Base-by-base conservation (phyloP, 2,797 vertebrate genomes). In the Oreonectes daqikongensis region DNA sequence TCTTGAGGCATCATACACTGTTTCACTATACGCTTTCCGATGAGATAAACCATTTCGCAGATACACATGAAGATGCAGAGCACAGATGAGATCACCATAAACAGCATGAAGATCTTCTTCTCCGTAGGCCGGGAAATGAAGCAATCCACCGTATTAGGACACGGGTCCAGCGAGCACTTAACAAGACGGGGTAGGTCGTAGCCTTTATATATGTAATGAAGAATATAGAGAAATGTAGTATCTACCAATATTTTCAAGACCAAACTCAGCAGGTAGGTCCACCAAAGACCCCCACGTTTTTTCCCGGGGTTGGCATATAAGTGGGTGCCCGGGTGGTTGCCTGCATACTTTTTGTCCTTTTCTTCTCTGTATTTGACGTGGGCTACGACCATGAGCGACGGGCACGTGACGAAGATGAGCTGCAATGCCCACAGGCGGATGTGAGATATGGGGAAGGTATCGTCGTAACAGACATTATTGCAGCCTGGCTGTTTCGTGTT, bases 361-460 rank as follows among this genome's bases (percentile, higher is more conserved):
- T 92, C 93, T 82, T 98, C 88, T 0, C 96, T 89, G 80, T 92
- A 94, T 44, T 94, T 95, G 44, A 98, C 96, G 0, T 99, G 97
- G 87, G 96, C 96, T 83, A 96, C 85, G 79, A 99, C 96, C 75
- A 99, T 91, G 69, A 99, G 88, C 0, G 97, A 98, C 0, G 97
- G 97, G 61, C 96, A 98, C 0, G 95, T 98, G 88, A 98, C 94
- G 7, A 99, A 93, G 89, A 99, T 98, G 76, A 99, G 95, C 92
- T 99, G 97, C 87, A 99, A 88, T 0, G 97, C 96, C 97, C 97
- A 99, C 63, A 99, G 94, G 26, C 95, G 96, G 90, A 97, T 94
- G 66, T 99, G 97, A 79, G 96, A 98, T 87, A 99, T 86, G 0
- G 97, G 97, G 88, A 99, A 99, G 89, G 95, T 94, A 82, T 92